Percentiles rank a stretch among this genome's conserved stretches.
Conservation (phyloP, 2,888 invertebrate genomes). For the Leptarthrus brevirostris region DNA sequence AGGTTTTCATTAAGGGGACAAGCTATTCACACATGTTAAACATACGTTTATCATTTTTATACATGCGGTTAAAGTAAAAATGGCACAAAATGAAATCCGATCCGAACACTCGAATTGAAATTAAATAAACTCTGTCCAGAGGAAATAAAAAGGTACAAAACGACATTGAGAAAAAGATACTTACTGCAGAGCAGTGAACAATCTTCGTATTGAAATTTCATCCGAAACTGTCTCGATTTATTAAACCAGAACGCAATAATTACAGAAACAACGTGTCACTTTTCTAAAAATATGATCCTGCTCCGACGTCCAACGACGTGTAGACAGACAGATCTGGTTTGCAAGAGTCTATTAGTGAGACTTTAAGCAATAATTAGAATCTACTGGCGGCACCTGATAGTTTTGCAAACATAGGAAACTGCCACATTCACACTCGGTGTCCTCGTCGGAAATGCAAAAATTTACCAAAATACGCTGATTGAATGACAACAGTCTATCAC, state of each 20-base stretch:
- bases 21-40: too few species aligned
- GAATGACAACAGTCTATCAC: conserved; percentile 14
- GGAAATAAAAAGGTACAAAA: conserved; percentile 11
- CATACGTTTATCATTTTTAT: too few species aligned
- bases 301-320: conserved; percentile 23
- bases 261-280: conserved; percentile 43
- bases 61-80: conserved; percentile 37
- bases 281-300: conserved; percentile 44
- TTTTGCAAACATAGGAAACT: not conserved
- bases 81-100: conserved; percentile 34
- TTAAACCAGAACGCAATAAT: conserved; percentile 46
- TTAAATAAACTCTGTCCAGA: conserved; percentile 31
- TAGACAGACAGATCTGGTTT: conserved; percentile 40
- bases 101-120: conserved; percentile 34
- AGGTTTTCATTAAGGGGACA: too few species aligned
- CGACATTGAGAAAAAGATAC: not conserved
- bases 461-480: conserved; percentile 16
- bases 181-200: conserved; percentile 13
- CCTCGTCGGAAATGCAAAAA: conserved; percentile 5
- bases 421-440: not conserved
- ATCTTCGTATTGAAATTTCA: conserved; percentile 44
- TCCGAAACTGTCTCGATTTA: conserved; percentile 49
- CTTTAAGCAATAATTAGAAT: conserved; percentile 44
- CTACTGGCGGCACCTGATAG: conserved; percentile 31
- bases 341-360: conserved; percentile 4